A percentile compares a stretch with the other conserved stretches of the same genome.
These are phyloP conservation scores for Dromius quadrimaculatus DNA, from an alignment of 2,888 invertebrate species.

Conservation along the genomic window DNA sequence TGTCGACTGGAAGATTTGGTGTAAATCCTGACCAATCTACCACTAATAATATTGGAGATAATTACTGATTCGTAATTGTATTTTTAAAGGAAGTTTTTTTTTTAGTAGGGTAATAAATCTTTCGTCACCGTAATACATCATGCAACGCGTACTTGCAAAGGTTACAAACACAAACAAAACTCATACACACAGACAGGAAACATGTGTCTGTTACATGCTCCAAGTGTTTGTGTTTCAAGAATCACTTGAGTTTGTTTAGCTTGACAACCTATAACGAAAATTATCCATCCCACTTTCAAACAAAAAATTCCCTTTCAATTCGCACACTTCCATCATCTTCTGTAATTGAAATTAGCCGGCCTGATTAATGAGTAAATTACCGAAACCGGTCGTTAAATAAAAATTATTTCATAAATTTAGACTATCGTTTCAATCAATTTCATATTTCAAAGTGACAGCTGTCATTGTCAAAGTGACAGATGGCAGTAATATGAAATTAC, in stretches of 20 bases:
- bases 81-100: not conserved
- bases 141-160: conserved; percentile 30
- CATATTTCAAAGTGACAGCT: no score
- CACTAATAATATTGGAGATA: not conserved
- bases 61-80: not conserved
- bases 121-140: conserved; percentile 8
- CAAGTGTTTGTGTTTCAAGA: conserved; percentile 27
- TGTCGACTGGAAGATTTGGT: conserved; percentile 1
- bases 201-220: conserved; percentile 21
- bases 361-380: no score
- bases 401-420: no score
- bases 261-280: conserved; percentile 18
- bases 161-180: conserved; percentile 20
- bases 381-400: no score
- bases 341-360: no score
- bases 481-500: no score
- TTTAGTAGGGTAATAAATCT: conserved; percentile 14
- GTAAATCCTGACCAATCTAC: not conserved
- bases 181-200: conserved; percentile 22
- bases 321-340: no score
- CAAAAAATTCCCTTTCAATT: no score
- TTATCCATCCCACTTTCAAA: not conserved
- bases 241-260: conserved; percentile 11
- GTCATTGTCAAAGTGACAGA: no score
- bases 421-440: no score